Percentiles rank a stretch among this genome's conserved stretches.
Conservation (phyloP, 2,113 vertebrate genomes). For the Hucho hucho region DNA sequence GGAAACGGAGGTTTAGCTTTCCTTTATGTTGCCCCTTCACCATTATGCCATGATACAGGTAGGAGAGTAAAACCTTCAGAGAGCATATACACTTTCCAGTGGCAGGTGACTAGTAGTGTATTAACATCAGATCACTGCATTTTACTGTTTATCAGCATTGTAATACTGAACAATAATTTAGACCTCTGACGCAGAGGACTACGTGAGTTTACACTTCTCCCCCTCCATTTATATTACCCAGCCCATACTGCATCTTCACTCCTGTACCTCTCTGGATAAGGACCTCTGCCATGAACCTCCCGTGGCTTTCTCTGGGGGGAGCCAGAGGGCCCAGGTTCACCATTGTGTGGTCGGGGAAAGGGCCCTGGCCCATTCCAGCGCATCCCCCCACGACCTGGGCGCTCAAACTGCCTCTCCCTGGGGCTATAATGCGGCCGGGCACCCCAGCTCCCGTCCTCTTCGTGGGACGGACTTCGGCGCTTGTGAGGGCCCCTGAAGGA, state of each 20-base stretch:
- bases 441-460: slow-evolving; percentile 65
- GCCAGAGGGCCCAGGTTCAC: slow-evolving; percentile 60
- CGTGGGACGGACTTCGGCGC: slow-evolving; percentile 54
- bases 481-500: slow-evolving; percentile 65
- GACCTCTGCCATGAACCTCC: slow-evolving; percentile 86
- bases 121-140: slow-evolving; percentile 46
- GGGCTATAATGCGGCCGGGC: slow-evolving; percentile 51
- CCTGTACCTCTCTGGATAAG: slow-evolving; percentile 92
- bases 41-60: slow-evolving; percentile 54
- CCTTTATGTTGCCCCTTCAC: slow-evolving; percentile 53
- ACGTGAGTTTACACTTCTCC: slow-evolving; percentile 54
- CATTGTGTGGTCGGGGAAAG: slow-evolving; percentile 61
- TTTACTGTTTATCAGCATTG: slow-evolving; percentile 29
- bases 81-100: slow-evolving; percentile 52
- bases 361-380: slow-evolving; percentile 64
- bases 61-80: slow-evolving; percentile 49
- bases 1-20: slow-evolving; percentile 56
- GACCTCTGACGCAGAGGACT: slow-evolving; percentile 46
- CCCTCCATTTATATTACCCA: slow-evolving; percentile 78
- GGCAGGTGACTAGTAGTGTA: slow-evolving; percentile 49
- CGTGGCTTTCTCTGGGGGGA: slow-evolving; percentile 79
- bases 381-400: slow-evolving; percentile 59
- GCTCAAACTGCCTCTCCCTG: slow-evolving; percentile 64
- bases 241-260: slow-evolving; percentile 77
- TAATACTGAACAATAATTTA: slow-evolving; percentile 44